Conservation (phyloP, 2,797 vertebrate genomes). For the Echeneis naucrates region DNA sequence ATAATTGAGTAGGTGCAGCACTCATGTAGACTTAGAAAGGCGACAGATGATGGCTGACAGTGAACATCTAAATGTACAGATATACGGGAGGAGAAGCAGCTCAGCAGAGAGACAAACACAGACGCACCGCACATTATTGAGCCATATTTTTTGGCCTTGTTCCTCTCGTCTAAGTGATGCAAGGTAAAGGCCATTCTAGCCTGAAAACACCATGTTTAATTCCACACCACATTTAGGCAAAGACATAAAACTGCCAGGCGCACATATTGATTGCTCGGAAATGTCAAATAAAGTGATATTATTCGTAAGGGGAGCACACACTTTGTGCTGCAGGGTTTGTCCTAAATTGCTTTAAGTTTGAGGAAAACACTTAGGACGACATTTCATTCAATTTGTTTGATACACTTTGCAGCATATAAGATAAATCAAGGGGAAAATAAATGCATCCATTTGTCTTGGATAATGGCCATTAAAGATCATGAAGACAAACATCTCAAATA, state of each 20-base stretch:
- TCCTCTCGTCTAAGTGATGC: background rate
- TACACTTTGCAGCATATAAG: slow-evolving; percentile 19
- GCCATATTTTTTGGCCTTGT: slow-evolving; percentile 7
- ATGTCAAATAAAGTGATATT: slow-evolving; percentile 49
- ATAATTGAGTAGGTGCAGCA: slow-evolving; percentile 7
- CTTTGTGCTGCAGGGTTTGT: slow-evolving; percentile 30
- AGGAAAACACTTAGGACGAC: slow-evolving; percentile 43
- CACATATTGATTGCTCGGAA: slow-evolving; percentile 37
- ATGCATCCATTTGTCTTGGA: slow-evolving; percentile 19
- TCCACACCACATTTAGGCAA: slow-evolving; percentile 17
- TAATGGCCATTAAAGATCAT: slow-evolving; percentile 23
- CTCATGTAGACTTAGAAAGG: background rate
- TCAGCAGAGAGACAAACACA: background rate
- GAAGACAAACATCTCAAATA: slow-evolving; percentile 5
- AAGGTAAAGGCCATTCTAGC: slow-evolving; percentile 21
- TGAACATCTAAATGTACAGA: slow-evolving; percentile 20
- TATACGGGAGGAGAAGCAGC: background rate
- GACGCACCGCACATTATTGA: background rate
- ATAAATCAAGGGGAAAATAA: slow-evolving; percentile 23
- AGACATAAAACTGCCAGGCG: slow-evolving; percentile 32
- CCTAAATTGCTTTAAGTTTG: slow-evolving; percentile 43
- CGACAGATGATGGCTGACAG: background rate
- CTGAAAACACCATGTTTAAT: slow-evolving; percentile 22
- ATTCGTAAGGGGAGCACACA: slow-evolving; percentile 39
- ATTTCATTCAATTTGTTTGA: slow-evolving; percentile 38